Conservation (phyloP, 2,113 vertebrate species). For the Forbesichthys agassizii region DNA sequence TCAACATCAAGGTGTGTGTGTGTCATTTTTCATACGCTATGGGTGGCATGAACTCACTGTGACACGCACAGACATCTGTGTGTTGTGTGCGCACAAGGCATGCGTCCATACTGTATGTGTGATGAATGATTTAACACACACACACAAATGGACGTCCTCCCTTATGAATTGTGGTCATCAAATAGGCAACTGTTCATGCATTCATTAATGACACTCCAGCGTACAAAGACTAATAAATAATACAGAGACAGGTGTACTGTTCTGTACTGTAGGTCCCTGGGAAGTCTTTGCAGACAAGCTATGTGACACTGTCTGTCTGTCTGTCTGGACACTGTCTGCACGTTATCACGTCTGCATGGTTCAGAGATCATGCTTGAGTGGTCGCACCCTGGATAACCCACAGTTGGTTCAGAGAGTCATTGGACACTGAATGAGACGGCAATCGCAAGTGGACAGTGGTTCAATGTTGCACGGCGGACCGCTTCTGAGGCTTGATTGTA, state of each 20-base stretch:
- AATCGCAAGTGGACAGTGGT: conserved; percentile 53
- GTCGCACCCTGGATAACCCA: conserved; percentile 31
- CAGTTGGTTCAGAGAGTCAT: conserved; percentile 41
- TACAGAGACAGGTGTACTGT: conserved; percentile 51
- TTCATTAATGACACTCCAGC: conserved; percentile 64
- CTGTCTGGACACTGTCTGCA: not conserved
- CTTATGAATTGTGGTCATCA: conserved; percentile 67
- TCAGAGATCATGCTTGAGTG: conserved; percentile 37
- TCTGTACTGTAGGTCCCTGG: conserved; percentile 20
- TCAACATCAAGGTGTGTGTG: conserved; percentile 51
- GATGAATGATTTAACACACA: conserved; percentile 63
- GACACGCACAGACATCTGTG: not conserved
- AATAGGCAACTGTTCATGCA: conserved; percentile 67
- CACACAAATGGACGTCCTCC: conserved; percentile 64
- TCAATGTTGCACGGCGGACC: conserved; percentile 38
- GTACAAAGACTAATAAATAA: conserved; percentile 71
- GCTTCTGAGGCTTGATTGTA: conserved; percentile 45
- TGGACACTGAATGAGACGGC: conserved; percentile 35
- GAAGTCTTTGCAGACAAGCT: conserved; percentile 18
- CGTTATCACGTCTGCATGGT: conserved; percentile 31
- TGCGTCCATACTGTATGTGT: conserved; percentile 7
- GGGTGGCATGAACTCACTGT: not conserved
- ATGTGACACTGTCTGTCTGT: conserved; percentile 9
- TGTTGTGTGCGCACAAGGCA: not conserved
- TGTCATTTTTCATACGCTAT: conserved; percentile 50